Percentiles rank a stretch among this genome's conserved stretches.
These are phyloP conservation scores for Globodera rostochiensis DNA, from an alignment of 1,140 invertebrate genomes.

Conservation along the genomic window DNA sequence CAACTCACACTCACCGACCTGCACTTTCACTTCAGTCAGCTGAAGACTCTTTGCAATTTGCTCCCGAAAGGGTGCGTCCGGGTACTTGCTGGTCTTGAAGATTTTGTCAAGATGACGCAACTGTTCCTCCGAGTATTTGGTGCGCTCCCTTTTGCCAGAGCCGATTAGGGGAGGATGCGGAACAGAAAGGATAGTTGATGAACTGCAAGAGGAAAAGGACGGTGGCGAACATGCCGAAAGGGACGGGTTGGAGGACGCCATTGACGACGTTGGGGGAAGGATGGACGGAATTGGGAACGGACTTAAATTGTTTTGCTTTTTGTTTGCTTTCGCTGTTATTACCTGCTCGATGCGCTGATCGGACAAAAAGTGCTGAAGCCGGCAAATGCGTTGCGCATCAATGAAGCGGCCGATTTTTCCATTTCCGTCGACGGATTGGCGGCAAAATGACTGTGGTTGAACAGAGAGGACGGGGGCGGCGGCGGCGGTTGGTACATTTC, in stretches of 20 bases:
- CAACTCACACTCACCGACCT: not conserved
- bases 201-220: not conserved
- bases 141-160: conserved; percentile 18
- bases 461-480: not conserved
- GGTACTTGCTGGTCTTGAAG: conserved; percentile 1
- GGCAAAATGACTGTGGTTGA: not conserved
- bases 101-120: conserved; percentile 19
- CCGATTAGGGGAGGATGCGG: not conserved
- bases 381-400: not conserved
- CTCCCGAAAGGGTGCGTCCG: conserved; percentile 12
- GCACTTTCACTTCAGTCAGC: conserved; percentile 25
- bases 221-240: not conserved
- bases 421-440: not conserved
- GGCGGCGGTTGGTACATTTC: not conserved
- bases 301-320: not conserved
- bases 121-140: conserved; percentile 26
- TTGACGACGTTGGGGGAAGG: not conserved
- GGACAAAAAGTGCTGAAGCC: not conserved
- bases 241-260: not conserved
- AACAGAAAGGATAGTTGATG: not conserved
- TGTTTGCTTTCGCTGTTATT: not conserved
- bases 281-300: conserved; percentile 5
- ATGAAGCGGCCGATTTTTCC: not conserved
- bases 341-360: not conserved
- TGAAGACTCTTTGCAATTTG: conserved; percentile 25